Conservation (phyloP, 2,888 invertebrate genomes). For the Lydus trimaculatus region DNA sequence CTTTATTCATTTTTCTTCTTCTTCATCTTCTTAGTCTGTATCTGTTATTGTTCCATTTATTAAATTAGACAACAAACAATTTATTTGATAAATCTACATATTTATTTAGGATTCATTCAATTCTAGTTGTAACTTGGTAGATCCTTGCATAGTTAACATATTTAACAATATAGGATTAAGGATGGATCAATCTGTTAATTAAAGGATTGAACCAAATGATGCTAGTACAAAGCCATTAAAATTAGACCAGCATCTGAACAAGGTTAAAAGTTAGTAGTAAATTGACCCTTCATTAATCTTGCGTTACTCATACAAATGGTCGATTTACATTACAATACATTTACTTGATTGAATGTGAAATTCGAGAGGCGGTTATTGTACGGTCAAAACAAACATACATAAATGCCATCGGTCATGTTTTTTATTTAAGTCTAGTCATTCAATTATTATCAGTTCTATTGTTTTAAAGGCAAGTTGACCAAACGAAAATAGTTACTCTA, state of each 20-base stretch:
- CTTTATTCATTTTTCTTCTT: too few relatives aligned
- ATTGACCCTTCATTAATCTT: background rate
- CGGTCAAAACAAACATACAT: too few relatives aligned
- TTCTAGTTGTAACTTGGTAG: background rate
- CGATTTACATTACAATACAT: too few relatives aligned
- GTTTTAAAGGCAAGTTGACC: too few relatives aligned
- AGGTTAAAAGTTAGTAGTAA: background rate
- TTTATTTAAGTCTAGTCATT: too few relatives aligned
- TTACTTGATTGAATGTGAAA: too few relatives aligned
- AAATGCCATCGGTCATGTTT: too few relatives aligned
- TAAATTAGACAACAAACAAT: background rate
- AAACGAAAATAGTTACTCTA: too few relatives aligned
- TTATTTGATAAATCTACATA: background rate
- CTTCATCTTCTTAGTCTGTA: too few relatives aligned
- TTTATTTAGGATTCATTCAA: background rate
- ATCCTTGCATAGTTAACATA: background rate
- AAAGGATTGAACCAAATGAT: background rate
- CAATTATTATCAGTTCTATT: too few relatives aligned
- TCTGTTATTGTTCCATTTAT: background rate
- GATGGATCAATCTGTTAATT: background rate
- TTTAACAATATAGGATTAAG: background rate
- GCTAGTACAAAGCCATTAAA: background rate
- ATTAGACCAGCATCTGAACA: background rate
- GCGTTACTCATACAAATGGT: background rate
- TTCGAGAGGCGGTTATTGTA: too few relatives aligned